A percentile compares a stretch with the other conserved stretches of the same genome.
These are phyloP conservation scores for Eremophila alpestris DNA, from an alignment of 2,797 vertebrate genomes.

Conservation along the genomic window DNA sequence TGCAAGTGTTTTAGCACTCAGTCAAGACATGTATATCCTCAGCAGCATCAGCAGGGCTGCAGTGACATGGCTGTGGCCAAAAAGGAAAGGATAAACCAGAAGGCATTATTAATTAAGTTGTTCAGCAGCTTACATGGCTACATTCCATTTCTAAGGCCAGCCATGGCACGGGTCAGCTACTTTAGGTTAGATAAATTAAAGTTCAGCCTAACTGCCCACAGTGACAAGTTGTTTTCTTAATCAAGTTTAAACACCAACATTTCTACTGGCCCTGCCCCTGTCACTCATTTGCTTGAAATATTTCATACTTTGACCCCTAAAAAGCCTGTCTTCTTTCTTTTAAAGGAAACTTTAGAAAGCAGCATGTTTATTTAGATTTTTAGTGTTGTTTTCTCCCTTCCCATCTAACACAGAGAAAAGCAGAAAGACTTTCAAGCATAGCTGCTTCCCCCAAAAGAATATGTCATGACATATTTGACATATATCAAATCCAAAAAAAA, in stretches of 20 bases:
- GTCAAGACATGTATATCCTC: not conserved
- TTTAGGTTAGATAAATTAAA: not conserved
- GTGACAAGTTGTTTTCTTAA: not conserved
- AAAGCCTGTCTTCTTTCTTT: not conserved
- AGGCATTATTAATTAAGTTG: not conserved
- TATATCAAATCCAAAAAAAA: not conserved
- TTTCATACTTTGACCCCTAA: not conserved
- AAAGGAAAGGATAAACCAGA: not conserved
- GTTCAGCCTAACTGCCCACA: not conserved
- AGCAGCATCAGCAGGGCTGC: not conserved
- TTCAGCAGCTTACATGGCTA: not conserved
- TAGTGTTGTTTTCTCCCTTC: not conserved
- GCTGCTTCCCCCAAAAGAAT: not conserved
- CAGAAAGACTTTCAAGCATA: not conserved
- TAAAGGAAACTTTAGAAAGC: not conserved
- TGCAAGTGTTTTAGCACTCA: not conserved
- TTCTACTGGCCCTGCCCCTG: not conserved
- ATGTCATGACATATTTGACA: not conserved
- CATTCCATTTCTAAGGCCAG: not conserved
- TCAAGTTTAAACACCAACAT: not conserved
- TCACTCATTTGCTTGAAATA: not conserved
- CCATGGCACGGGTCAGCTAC: not conserved
- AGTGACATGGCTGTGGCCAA: not conserved
- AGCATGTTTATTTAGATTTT: not conserved
- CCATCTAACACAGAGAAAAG: not conserved